Percentiles rank a stretch among this genome's conserved stretches.
Evolutionary conservation across 2,113 vertebrate species (phyloP).

Genomic region (Chionomys nivalis): DNA sequence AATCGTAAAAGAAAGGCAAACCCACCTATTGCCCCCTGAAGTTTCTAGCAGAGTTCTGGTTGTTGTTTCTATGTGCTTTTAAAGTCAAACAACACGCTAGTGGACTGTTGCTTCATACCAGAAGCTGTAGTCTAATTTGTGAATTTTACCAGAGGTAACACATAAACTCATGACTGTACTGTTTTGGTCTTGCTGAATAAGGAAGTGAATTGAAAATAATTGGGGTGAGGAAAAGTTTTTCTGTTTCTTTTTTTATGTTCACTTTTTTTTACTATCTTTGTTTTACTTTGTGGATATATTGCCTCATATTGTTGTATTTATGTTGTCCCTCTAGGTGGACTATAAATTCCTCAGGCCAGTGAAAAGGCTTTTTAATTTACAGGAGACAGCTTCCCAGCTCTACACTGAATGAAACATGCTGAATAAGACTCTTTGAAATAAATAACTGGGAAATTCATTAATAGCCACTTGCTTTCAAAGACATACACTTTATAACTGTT

Average conservation of each 20-base stretch:
- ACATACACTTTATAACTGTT: not conserved
- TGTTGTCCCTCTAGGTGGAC: conserved; percentile 26
- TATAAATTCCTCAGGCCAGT: conserved; percentile 31
- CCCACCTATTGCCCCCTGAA: not conserved
- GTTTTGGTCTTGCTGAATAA: conserved; percentile 64
- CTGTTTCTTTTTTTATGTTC: conserved; percentile 56
- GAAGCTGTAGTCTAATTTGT: not conserved
- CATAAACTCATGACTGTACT: conserved; percentile 44
- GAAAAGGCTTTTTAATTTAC: conserved; percentile 43
- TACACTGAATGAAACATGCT: not conserved
- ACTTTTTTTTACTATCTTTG: conserved; percentile 44
- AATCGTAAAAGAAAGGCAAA: conserved; percentile 22
- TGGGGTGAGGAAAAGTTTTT: conserved; percentile 59
- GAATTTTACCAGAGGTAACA: conserved; percentile 33
- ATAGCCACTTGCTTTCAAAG: conserved; percentile 38
- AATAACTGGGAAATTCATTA: conserved; percentile 32
- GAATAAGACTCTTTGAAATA: conserved; percentile 36
- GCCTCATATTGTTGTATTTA: conserved; percentile 50
- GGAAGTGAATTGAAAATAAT: conserved; percentile 62
- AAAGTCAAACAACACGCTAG: not conserved
- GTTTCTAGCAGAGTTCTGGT: conserved; percentile 8
- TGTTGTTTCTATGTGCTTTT: not conserved
- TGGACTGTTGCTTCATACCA: conserved; percentile 18
- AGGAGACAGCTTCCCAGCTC: not conserved
- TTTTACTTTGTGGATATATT: conserved; percentile 45